Evolutionary conservation across 2,797 vertebrate genomes (phyloP), one percentile per base, ranked within the genome.

Genomic region (Nyctalus aviator): DNA sequence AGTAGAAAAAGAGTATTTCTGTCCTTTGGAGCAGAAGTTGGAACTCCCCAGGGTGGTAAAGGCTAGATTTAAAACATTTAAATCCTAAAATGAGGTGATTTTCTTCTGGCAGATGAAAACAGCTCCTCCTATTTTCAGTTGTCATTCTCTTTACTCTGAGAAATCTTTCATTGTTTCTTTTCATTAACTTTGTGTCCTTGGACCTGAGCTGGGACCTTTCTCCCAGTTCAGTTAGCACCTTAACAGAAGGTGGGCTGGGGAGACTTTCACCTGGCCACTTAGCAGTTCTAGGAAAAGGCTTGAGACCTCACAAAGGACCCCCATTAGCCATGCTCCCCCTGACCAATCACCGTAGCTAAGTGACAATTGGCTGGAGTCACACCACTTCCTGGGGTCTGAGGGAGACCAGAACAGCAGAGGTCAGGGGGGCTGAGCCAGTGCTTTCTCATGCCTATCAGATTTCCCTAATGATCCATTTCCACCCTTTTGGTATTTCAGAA

Each of bases 371-470:
- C 84, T 62, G 23, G 53, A 76, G 59, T 91, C 66, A 77, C 37
- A 73, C 11, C 53, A 41, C 68, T 76, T 92, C 83, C 62, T 73
- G 55, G 72, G 76, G 46, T 73, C 59, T 53, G 89, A 88, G 66
- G 46, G 46, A 48, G n/a, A 88, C 64, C 76, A 90, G 93, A 91
- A 32, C 25, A 1, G 41, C 15, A 48, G 78, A n/a, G 93, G 91
- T 96, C 92, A 92, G 32, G 62, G 77, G 37, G n/a, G 8, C 14
- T 9, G 4, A 17, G 13, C 20, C 78, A 87, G 69, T 55, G 50
- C 75, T 82, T 95, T 96, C 86, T 92, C 88, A 59, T 78, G 88
- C 93, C 84, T 93, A 84, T 96, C 94, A 12, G 18, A 82, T 92
- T 96, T 92, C 95, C 44, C 41, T 77, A 44, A 50, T 0, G 57